A percentile compares a stretch with the other conserved stretches of the same genome.
Conservation (phyloP, 2,113 vertebrate species). For the Lonchura striata region DNA sequence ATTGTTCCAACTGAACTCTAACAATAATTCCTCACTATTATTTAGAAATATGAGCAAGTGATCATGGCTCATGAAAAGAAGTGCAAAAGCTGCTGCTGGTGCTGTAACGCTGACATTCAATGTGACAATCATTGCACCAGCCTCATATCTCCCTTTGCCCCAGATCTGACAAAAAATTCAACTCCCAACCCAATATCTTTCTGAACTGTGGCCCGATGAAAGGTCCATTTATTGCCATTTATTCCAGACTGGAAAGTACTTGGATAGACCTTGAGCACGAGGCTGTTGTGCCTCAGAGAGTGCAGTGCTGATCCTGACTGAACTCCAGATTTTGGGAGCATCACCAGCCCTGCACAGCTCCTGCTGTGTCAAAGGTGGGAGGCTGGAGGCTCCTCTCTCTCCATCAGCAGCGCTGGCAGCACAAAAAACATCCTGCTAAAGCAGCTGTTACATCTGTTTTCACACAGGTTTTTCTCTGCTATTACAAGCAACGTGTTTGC, state of each 20-base stretch:
- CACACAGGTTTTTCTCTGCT: neutral
- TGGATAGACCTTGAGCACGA: neutral
- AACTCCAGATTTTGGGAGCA: accelerated
- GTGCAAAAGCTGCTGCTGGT: neutral
- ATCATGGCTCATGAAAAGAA: neutral
- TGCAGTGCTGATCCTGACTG: neutral
- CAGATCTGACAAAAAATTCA: neutral
- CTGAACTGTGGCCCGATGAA: neutral
- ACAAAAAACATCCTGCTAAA: neutral
- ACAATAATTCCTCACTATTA: neutral
- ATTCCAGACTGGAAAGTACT: neutral
- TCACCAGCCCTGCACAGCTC: neutral
- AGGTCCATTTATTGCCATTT: neutral
- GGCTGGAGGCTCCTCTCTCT: neutral
- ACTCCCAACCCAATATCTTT: neutral
- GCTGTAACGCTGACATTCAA: neutral
- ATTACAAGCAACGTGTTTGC: neutral
- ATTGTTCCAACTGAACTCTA: neutral
- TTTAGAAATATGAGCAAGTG: neutral
- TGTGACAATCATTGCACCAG: neutral
- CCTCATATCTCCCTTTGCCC: neutral
- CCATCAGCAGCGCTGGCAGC: neutral
- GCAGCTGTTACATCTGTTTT: neutral
- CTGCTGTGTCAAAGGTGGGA: neutral
- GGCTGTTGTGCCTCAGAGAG: neutral